Evolutionary conservation across 2,113 vertebrate species (phyloP).

Genomic region (Aegithalos caudatus): DNA sequence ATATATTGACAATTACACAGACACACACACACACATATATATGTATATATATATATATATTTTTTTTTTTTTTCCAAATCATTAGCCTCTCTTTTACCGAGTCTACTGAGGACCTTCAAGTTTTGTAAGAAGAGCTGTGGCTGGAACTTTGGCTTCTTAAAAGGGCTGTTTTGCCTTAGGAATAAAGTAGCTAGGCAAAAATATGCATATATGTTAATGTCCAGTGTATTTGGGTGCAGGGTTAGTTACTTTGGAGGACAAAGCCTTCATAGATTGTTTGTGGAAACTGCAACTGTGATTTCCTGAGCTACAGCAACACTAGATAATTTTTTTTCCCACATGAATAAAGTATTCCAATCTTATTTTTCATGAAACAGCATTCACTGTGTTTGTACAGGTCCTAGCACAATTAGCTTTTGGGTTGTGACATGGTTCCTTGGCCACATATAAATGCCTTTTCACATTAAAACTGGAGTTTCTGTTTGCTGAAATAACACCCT

Average conservation of each 20-base stretch:
- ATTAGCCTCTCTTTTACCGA: background rate
- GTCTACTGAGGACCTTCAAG: background rate
- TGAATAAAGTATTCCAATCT: background rate
- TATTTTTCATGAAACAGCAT: background rate
- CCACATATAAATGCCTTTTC: background rate
- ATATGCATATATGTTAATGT: background rate
- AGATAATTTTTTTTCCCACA: background rate
- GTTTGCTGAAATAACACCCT: background rate
- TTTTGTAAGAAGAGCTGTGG: background rate
- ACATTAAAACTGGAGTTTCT: background rate
- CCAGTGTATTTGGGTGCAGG: background rate
- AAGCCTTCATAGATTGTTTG: background rate
- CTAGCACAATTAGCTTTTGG: background rate
- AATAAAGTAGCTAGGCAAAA: background rate
- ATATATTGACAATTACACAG: background rate
- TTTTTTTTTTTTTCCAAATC: background rate
- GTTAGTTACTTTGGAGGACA: background rate
- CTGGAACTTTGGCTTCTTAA: background rate
- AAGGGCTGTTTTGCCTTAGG: background rate
- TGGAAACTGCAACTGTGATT: background rate
- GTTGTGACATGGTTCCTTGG: background rate
- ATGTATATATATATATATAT: no score
- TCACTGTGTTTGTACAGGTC: background rate
- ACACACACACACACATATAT: accelerated
- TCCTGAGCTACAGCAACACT: background rate